Evolutionary conservation across 2,888 invertebrate species (phyloP), one percentile per base, ranked within the genome.

Genomic region (Macrophya annulata): DNA sequence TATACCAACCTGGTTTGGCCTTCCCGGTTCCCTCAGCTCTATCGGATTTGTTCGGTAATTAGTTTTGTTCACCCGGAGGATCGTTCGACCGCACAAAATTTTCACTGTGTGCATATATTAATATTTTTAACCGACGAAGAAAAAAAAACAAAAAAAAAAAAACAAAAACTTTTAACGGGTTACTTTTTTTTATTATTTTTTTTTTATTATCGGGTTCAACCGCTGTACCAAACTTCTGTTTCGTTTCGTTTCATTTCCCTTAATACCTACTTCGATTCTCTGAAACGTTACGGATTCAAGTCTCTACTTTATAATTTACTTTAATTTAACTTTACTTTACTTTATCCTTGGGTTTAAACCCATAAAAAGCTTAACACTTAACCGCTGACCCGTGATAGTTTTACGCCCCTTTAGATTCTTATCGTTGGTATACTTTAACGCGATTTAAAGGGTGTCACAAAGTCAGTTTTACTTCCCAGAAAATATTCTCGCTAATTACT

Each of bases 11-110:
- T 6, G 6, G 51, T 51, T 25, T 71, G 25, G 17, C 71, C 51
- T 17, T 77, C 31, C 43, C 25, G 17, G 37, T 31, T 10, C 77
- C 51, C 62, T 59, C 21, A 25, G 79, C 51, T 62, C 21, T 59
- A 81, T 81, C 59, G 51, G 68, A 83, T 83, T 68, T 83, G 83
- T 83, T 83, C 68, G 68, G 68, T 83, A 68, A 83, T 83, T 83
- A 83, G 83, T 83, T 83, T 68, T 45, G 83, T 48, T 71, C 83
- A 21, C n/a, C n/a, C 31, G 48, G 9, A 48, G 37, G 25, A 48
- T 65, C 68, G 83, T 37, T 45, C 62, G 62, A 17, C 43, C 40
- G 59, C 21, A 43, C 45, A 62, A 25, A 43, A 62, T 51, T 25
- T 83, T n/a, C 45, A 43, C 40, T 45, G 12, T 68, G n/a, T 15